A percentile compares a stretch with the other conserved stretches of the same genome.
Evolutionary conservation across 2,888 invertebrate genomes (phyloP).

Genomic region (Malachius bipustulatus): DNA sequence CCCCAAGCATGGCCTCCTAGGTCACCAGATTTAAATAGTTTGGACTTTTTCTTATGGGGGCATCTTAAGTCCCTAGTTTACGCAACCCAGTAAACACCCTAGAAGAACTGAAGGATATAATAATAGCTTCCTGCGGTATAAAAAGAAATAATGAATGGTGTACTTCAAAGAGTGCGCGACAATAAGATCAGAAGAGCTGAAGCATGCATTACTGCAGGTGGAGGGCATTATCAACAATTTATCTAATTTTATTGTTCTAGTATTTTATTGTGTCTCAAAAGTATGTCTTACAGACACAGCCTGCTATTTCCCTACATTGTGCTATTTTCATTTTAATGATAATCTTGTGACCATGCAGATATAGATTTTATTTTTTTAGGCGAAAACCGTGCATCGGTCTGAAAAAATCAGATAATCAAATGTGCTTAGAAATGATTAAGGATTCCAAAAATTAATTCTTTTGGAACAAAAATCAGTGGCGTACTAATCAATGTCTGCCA

Average conservation of each 20-base stretch:
- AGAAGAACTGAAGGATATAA: constrained; percentile 1
- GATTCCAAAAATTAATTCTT: not conserved
- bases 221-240: constrained; percentile 2
- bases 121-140: constrained; percentile 2
- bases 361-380: too few species aligned
- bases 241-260: not conserved
- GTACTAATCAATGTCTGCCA: constrained; percentile 3
- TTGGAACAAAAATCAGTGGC: not conserved
- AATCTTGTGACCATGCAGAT: constrained; percentile 1
- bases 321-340: not conserved
- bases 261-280: constrained; percentile 2
- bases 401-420: constrained; percentile 1
- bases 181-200: not conserved
- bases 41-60: not conserved
- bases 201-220: constrained; percentile 2
- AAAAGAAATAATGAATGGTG: not conserved
- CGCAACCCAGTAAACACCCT: constrained; percentile 2
- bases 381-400: constrained; percentile 2
- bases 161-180: not conserved
- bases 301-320: constrained; percentile 3
- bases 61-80: constrained; percentile 1
- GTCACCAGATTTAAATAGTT: constrained; percentile 1
- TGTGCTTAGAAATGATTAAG: constrained; percentile 1
- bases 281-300: constrained; percentile 1
- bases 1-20: constrained; percentile 2